Evolutionary conservation across 1,140 invertebrate species (phyloP).

Genomic region (Drosophila bocqueti): DNA sequence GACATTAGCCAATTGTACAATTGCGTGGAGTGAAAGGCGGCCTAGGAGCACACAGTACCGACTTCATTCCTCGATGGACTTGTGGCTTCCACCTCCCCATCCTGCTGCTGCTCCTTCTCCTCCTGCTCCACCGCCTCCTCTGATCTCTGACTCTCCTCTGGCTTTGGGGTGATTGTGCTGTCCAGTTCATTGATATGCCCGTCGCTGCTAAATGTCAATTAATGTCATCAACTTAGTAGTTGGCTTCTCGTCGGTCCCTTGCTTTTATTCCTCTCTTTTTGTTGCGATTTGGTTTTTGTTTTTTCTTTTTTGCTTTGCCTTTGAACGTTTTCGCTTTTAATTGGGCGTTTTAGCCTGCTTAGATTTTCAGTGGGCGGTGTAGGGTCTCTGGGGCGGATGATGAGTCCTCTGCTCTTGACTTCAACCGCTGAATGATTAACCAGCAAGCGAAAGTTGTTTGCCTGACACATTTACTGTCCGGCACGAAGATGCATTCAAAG

Average conservation of each 20-base stretch:
- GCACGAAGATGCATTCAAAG: conserved; percentile 36
- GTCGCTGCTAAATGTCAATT: conserved; percentile 83
- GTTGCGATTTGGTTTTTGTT: conserved; percentile 6
- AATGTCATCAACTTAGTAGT: conserved; percentile 77
- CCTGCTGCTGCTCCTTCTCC: neutral
- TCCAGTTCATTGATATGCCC: conserved; percentile 80
- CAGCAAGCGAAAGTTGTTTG: conserved; percentile 77
- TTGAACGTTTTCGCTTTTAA: conserved; percentile 80
- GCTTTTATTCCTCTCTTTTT: conserved; percentile 32
- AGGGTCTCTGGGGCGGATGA: neutral
- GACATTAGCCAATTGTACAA: conserved; percentile 82
- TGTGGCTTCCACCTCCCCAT: conserved; percentile 6
- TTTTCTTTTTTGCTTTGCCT: conserved; percentile 26
- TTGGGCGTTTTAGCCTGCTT: conserved; percentile 63
- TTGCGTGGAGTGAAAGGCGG: conserved; percentile 79
- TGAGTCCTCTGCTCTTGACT: conserved; percentile 68
- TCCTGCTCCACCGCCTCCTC: neutral
- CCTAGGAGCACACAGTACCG: conserved; percentile 49
- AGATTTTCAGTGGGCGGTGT: conserved; percentile 47
- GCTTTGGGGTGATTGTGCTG: conserved; percentile 78
- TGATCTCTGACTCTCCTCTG: conserved; percentile 38
- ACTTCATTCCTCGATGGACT: conserved; percentile 41
- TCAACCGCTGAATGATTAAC: conserved; percentile 43
- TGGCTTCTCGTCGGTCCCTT: conserved; percentile 36
- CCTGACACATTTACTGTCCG: conserved; percentile 70